Percentiles rank a stretch among this genome's conserved stretches.
phyloP scores from a whole-genome alignment of 2,888 invertebrate species.

The Hymenopus coronatus region DNA sequence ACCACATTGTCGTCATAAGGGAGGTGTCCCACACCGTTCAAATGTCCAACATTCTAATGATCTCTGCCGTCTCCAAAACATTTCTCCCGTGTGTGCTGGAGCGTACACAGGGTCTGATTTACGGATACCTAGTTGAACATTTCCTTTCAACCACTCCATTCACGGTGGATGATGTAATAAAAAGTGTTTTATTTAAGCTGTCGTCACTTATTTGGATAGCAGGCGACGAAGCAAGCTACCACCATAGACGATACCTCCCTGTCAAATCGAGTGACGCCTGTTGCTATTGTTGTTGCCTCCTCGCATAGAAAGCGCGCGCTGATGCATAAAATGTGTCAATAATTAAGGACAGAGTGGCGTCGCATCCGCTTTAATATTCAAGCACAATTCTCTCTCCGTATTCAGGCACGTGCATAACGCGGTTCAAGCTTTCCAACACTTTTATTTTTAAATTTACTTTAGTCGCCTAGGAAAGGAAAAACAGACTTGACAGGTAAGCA shows the following conservation, averaged over 20 bases:
- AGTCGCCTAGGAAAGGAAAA: not conserved
- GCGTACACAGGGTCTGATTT: no score
- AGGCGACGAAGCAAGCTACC: not conserved
- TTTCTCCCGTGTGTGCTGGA: no score
- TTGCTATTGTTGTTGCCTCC: not conserved
- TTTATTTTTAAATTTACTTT: not conserved
- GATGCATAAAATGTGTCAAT: not conserved
- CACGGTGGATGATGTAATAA: not conserved
- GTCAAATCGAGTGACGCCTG: not conserved
- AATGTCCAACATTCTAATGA: no score
- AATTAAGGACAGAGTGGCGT: not conserved
- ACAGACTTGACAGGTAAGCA: no score
- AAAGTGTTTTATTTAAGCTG: not conserved
- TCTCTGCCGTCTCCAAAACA: no score
- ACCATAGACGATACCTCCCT: not conserved
- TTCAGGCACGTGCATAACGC: not conserved
- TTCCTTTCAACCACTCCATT: no score
- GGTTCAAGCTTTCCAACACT: rapidly evolving
- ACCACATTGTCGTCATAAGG: no score
- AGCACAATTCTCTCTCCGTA: not conserved
- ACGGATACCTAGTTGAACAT: no score
- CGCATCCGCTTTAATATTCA: not conserved
- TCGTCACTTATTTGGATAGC: no score
- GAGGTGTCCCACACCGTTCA: no score
- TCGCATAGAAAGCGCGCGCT: not conserved